phyloP scores from a whole-genome alignment of 2,113 vertebrate genomes.

The Oriolus oriolus region DNA sequence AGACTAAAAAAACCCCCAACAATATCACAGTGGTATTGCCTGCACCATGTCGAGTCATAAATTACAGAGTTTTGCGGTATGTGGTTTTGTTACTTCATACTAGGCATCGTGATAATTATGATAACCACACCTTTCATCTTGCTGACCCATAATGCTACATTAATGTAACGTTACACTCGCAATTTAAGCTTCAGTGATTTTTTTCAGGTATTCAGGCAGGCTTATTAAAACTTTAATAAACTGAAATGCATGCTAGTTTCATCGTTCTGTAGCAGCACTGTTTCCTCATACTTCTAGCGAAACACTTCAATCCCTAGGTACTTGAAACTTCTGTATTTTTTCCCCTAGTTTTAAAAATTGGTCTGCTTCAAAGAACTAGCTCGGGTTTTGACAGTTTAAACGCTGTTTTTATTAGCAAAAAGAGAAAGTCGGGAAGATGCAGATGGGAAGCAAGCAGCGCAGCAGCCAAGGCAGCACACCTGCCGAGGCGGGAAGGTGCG shows the following conservation, averaged over 20 bases:
- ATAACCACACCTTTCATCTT: slow-evolving; percentile 13
- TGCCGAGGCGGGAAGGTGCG: not conserved
- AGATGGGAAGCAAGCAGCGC: not conserved
- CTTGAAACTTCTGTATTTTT: not conserved
- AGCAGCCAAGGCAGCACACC: not conserved
- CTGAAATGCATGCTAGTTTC: not conserved
- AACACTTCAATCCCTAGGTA: not conserved
- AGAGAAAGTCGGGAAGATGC: not conserved
- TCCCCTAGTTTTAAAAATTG: not conserved
- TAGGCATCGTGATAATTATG: not conserved
- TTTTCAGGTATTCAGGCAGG: not conserved
- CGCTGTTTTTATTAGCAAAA: not conserved
- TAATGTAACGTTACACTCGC: not conserved
- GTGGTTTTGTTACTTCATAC: slow-evolving; percentile 7
- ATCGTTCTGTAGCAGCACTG: not conserved
- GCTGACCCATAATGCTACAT: not conserved
- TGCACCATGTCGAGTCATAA: not conserved
- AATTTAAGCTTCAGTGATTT: not conserved
- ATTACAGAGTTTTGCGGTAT: not conserved
- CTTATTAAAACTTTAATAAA: not conserved
- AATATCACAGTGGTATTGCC: not conserved
- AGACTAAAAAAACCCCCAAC: not conserved
- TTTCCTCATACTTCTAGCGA: not conserved
- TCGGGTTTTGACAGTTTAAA: not conserved
- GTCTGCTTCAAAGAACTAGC: not conserved